A percentile compares a stretch with the other conserved stretches of the same genome.
These are phyloP conservation scores for Morus bassanus DNA, from an alignment of 2,797 vertebrate species.

Conservation along the genomic window DNA sequence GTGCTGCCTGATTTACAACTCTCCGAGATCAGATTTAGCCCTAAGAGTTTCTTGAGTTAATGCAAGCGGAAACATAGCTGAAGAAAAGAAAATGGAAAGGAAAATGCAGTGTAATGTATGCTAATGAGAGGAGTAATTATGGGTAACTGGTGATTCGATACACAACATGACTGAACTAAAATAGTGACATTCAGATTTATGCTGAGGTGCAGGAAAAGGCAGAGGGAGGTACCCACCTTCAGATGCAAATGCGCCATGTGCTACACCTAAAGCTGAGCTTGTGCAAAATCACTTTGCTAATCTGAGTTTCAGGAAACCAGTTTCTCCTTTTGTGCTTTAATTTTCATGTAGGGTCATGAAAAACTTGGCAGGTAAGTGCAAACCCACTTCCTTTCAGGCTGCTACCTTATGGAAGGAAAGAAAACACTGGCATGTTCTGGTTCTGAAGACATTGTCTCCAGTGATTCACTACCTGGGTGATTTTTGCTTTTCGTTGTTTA, in stretches of 20 bases:
- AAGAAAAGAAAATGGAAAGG: neutral
- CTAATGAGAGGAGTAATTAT: neutral
- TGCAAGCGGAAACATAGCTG: neutral
- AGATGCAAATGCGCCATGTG: neutral
- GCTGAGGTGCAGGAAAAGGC: neutral
- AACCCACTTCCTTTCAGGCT: neutral
- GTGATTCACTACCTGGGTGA: neutral
- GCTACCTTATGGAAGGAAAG: neutral
- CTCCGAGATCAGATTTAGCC: neutral
- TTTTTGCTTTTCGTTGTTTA: neutral
- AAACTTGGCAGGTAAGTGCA: neutral
- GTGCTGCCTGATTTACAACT: neutral
- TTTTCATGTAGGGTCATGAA: neutral
- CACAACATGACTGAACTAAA: neutral
- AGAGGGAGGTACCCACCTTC: neutral
- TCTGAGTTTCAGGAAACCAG: neutral
- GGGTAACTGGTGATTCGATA: neutral
- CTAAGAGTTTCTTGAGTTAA: neutral
- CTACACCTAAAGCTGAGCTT: neutral
- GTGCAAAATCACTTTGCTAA: neutral
- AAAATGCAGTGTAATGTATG: neutral
- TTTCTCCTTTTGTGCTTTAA: neutral
- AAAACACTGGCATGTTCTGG: neutral
- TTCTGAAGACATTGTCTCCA: neutral
- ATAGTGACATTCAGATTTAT: neutral